These are phyloP conservation scores for Drosophila basisetae DNA, from an alignment of 2,888 invertebrate species.

Conservation along the genomic window DNA sequence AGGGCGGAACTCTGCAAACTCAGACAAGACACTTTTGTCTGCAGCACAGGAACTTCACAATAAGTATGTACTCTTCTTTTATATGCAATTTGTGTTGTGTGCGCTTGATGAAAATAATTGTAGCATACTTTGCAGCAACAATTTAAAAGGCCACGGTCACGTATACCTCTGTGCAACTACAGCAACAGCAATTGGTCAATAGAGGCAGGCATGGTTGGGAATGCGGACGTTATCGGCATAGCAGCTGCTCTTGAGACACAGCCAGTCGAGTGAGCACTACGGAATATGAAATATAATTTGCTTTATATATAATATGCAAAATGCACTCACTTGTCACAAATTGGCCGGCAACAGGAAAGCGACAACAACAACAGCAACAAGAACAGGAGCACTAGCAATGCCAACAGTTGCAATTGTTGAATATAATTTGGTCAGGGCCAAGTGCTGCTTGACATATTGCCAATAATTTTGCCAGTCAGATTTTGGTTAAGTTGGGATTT, in stretches of 20 bases:
- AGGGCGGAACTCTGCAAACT: not conserved
- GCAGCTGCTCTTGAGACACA: constrained; percentile 65
- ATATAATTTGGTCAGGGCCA: constrained; percentile 43
- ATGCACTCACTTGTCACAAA: constrained; percentile 74
- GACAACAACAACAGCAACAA: constrained; percentile 4
- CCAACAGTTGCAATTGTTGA: constrained; percentile 50
- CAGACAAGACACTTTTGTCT: constrained; percentile 37
- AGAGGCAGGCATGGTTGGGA: constrained; percentile 20
- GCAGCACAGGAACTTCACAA: constrained; percentile 34
- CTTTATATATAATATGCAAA: constrained; percentile 58
- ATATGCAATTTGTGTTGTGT: constrained; percentile 39
- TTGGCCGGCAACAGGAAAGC: constrained; percentile 50
- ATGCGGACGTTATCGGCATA: constrained; percentile 38
- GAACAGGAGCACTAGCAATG: constrained; percentile 2
- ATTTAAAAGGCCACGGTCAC: constrained; percentile 74
- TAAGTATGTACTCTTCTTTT: constrained; percentile 11
- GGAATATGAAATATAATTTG: constrained; percentile 77
- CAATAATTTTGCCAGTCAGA: constrained; percentile 48
- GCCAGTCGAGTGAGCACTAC: constrained; percentile 51
- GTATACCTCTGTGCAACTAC: constrained; percentile 22
- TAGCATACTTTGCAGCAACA: constrained; percentile 70
- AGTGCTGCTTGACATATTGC: constrained; percentile 44
- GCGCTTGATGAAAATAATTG: constrained; percentile 75
- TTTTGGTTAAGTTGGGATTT: constrained; percentile 53
- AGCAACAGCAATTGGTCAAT: constrained; percentile 23